Conservation (phyloP, 2,888 invertebrate species). For the Callyntrura sp. region DNA sequence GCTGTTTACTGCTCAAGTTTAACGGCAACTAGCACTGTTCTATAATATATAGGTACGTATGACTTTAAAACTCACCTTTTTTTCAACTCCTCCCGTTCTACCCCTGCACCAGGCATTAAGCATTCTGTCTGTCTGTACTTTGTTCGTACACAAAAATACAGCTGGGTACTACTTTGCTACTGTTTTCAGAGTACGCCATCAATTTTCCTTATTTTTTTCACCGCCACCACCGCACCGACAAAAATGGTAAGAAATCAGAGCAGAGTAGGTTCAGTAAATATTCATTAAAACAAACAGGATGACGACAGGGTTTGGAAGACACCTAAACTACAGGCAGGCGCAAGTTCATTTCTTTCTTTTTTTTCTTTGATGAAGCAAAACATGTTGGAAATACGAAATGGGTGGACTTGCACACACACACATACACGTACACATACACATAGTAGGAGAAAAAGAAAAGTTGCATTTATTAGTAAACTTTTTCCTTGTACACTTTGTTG, state of each 20-base stretch:
- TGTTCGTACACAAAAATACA: too few relatives aligned
- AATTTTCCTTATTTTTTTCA: conserved; percentile 55
- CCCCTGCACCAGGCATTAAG: too few relatives aligned
- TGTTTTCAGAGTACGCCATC: too few relatives aligned
- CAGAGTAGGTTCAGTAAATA: conserved; percentile 63
- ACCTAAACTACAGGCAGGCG: background rate
- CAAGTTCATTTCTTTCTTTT: background rate
- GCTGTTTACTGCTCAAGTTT: background rate
- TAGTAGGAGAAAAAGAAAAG: conserved; percentile 43
- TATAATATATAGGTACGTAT: too few relatives aligned
- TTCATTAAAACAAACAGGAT: conserved; percentile 72
- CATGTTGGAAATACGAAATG: conserved; percentile 27
- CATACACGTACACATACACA: background rate
- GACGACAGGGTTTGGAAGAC: conserved; percentile 44
- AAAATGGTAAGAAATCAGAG: conserved; percentile 28
- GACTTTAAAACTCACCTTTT: conserved; percentile 50
- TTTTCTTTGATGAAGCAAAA: conserved; percentile 23
- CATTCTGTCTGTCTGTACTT: too few relatives aligned
- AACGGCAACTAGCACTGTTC: conserved; percentile 31
- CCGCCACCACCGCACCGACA: conserved; percentile 1
- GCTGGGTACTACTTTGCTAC: too few relatives aligned
- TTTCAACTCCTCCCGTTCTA: background rate
- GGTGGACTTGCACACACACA: conserved; percentile 29
- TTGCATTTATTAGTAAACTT: conserved; percentile 74
- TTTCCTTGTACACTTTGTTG: conserved; percentile 52